Evolutionary conservation across 2,113 vertebrate species (phyloP).

Genomic region (Aplodontia rufa): DNA sequence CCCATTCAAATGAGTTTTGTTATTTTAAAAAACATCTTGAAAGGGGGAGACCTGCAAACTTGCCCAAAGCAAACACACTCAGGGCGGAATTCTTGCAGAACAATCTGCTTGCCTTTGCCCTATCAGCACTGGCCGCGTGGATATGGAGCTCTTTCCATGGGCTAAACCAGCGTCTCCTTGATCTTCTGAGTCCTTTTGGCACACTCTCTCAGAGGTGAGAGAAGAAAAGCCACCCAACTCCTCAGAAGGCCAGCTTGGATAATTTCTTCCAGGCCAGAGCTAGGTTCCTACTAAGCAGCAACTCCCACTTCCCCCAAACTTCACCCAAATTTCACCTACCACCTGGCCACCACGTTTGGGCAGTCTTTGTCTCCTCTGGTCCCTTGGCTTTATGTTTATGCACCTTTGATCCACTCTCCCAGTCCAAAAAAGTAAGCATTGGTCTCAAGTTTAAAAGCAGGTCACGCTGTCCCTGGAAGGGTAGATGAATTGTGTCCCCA

Average conservation of each 20-base stretch:
- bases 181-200: neutral
- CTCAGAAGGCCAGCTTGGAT: neutral
- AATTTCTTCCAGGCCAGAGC: neutral
- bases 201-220: neutral
- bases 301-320: too few relatives aligned
- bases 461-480: neutral
- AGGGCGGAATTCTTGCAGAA: constrained; percentile 11
- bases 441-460: neutral
- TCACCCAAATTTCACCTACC: too few relatives aligned
- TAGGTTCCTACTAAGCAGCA: neutral
- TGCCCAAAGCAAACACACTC: constrained; percentile 39
- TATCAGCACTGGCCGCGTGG: too few relatives aligned
- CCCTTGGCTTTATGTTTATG: too few relatives aligned
- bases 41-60: constrained; percentile 43
- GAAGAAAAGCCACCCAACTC: neutral
- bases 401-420: neutral
- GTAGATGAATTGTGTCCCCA: neutral
- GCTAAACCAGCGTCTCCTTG: neutral
- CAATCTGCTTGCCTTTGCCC: neutral
- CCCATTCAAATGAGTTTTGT: constrained; percentile 61
- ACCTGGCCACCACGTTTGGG: accelerated
- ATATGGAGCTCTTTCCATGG: too few relatives aligned
- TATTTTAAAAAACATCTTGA: constrained; percentile 64
- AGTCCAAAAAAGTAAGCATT: neutral
- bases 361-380: neutral